A percentile compares a stretch with the other conserved stretches of the same genome.
These are phyloP conservation scores for Myrmecobius fasciatus DNA, from an alignment of 2,113 vertebrate genomes.

Conservation along the genomic window DNA sequence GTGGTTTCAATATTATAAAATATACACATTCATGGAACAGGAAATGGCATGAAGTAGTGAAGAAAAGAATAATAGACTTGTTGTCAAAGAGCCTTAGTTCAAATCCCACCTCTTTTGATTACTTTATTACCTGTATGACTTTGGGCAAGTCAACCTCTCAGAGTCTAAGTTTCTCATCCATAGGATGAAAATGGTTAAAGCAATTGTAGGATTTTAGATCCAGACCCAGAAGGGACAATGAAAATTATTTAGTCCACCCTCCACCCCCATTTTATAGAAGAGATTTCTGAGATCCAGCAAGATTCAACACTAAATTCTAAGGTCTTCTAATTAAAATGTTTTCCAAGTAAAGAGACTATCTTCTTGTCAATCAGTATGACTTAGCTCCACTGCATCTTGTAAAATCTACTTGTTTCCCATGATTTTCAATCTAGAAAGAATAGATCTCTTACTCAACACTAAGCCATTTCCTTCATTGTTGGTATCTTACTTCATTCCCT, in stretches of 20 bases:
- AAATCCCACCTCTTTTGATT: neutral
- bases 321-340: neutral
- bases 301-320: neutral
- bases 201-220: neutral
- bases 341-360: constrained; percentile 31
- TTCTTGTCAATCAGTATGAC: neutral
- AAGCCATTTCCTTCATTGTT: constrained; percentile 7
- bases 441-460: constrained; percentile 17
- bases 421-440: constrained; percentile 47
- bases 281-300: neutral
- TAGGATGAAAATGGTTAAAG: neutral
- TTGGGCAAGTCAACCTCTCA: neutral
- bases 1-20: constrained; percentile 70
- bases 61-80: neutral
- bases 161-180: neutral
- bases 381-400: constrained; percentile 28
- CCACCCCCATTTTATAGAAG: neutral
- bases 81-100: neutral
- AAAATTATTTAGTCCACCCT: neutral
- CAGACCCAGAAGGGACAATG: neutral
- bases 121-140: neutral
- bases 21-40: constrained; percentile 32
- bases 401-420: neutral
- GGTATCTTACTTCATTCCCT: neutral
- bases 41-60: neutral